Base-by-base conservation (phyloP, 2,113 vertebrate genomes). In the Ariopsis seemanni region DNA sequence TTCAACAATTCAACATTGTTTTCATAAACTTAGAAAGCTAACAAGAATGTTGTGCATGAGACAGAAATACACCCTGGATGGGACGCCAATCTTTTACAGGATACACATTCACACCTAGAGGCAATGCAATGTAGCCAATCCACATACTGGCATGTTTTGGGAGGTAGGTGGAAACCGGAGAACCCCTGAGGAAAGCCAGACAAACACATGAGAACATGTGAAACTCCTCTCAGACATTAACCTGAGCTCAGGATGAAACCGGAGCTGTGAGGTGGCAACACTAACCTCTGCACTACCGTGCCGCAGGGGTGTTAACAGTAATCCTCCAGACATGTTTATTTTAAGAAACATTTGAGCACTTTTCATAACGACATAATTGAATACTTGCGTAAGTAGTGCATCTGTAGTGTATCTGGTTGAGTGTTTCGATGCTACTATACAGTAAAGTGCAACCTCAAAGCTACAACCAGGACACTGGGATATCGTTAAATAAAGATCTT, bases 171-270 rank as follows among this genome's bases (percentile, higher is more conserved):
- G 55, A 80, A 57, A 80, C 78, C 27, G 8, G 27, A 80, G 78
- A 80, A 57, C 53, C 27, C 78, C 27, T 34, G 53, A 58, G 53
- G 27, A 78, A 74, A 74, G 42, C 71, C 20, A 48, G 14, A 74
- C 17, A 10, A 22, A 79, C 77, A 79, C 52, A 79, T 14, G 53
- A 57, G 53, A 30, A 58, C 53, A 79, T 57, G 14, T 80, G 78
- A 80, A 80, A 80, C 12, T 78, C 25, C 1, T 4, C 78, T 57
- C 78, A 57, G 78, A 57, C 78, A 80, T 53, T 80, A 30, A 79
- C 74, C 48, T 0, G 25, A 77, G 48, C 75, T 78, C 22, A 55
- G 48, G 25, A 78, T 78, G 52, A 2, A 78, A 55, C n/a, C 5
- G n/a, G 53, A 80, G 53, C 53, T 57, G 53, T 30, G n/a, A 58